These are phyloP conservation scores for Brachyhypopomus occidentalis DNA, from an alignment of 2,113 vertebrate genomes.

Conservation along the genomic window DNA sequence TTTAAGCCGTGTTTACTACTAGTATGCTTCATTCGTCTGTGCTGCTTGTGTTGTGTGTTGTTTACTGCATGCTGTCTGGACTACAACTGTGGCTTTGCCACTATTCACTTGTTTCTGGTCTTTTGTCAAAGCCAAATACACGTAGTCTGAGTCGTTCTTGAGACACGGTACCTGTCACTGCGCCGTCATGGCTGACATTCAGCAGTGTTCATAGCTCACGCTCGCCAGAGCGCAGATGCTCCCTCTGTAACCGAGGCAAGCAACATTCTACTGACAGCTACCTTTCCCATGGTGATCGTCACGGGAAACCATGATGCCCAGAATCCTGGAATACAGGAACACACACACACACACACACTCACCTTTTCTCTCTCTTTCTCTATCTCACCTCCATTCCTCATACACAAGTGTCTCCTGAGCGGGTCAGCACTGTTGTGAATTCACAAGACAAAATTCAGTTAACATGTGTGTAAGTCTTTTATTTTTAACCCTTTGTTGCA, in stretches of 20 bases:
- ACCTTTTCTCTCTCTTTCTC: too few species aligned
- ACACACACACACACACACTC: slow-evolving; percentile 4
- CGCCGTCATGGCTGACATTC: slow-evolving; percentile 2
- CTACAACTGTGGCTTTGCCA: too few species aligned
- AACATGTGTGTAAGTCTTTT: not conserved
- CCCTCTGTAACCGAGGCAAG: slow-evolving; percentile 3
- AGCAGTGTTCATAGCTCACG: slow-evolving; percentile 19
- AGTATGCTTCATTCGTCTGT: too few species aligned
- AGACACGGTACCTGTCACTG: not conserved
- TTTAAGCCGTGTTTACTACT: too few species aligned
- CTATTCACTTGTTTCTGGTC: too few species aligned
- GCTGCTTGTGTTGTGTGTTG: too few species aligned
- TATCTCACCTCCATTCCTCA: not conserved
- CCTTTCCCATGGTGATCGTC: not conserved
- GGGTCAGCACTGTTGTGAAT: too few species aligned
- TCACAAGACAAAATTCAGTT: not conserved
- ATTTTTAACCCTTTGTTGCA: not conserved
- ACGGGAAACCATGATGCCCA: not conserved
- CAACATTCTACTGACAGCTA: not conserved
- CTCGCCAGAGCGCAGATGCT: slow-evolving; percentile 1
- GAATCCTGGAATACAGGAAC: not conserved
- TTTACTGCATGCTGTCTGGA: too few species aligned
- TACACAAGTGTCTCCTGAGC: not conserved
- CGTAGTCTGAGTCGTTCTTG: not conserved
- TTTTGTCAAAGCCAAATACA: too few species aligned